Conservation (phyloP, 92 coral and sea anemone species). For the Porites evermanni region DNA sequence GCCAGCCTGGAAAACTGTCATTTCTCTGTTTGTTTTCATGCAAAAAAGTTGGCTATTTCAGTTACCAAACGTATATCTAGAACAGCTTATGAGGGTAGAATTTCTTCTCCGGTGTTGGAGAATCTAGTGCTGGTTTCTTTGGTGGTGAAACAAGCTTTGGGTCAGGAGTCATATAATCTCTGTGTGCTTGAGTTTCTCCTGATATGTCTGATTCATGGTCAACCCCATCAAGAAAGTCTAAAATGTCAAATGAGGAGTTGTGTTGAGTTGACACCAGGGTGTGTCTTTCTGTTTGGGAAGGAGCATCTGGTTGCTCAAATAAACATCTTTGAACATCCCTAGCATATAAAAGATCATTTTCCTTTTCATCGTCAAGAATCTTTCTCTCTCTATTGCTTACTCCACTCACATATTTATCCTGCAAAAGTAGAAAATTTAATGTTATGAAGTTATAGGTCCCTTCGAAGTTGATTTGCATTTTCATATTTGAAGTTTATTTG, state of each 20-base stretch:
- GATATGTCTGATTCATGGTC: slow-evolving; percentile 19
- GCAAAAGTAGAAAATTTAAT: not conserved
- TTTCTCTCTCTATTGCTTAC: slow-evolving; percentile 4
- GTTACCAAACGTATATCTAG: not conserved
- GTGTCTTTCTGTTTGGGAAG: not conserved
- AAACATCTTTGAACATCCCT: slow-evolving; percentile 48
- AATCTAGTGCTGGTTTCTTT: slow-evolving; percentile 66
- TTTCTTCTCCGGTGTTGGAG: slow-evolving; percentile 65
- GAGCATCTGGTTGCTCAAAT: slow-evolving; percentile 24
- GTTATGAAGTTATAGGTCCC: too few relatives aligned
- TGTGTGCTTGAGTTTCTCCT: not conserved
- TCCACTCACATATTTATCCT: slow-evolving; percentile 15
- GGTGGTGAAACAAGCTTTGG: slow-evolving; percentile 66
- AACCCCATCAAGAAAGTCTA: slow-evolving; percentile 64
- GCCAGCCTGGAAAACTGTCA: not conserved
- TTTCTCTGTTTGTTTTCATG: too few relatives aligned
- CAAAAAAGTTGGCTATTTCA: not conserved
- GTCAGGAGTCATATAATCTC: slow-evolving; percentile 36
- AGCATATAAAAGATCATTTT: not conserved
- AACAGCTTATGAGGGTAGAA: slow-evolving; percentile 67
- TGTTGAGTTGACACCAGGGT: not conserved
- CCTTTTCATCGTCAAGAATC: not conserved
- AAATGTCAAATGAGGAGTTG: slow-evolving; percentile 54
- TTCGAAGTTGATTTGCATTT: not conserved
- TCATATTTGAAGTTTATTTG: not conserved